These are phyloP conservation scores for Paramormyrops hopkinsi DNA, from an alignment of 2,797 vertebrate genomes.

Conservation along the genomic window DNA sequence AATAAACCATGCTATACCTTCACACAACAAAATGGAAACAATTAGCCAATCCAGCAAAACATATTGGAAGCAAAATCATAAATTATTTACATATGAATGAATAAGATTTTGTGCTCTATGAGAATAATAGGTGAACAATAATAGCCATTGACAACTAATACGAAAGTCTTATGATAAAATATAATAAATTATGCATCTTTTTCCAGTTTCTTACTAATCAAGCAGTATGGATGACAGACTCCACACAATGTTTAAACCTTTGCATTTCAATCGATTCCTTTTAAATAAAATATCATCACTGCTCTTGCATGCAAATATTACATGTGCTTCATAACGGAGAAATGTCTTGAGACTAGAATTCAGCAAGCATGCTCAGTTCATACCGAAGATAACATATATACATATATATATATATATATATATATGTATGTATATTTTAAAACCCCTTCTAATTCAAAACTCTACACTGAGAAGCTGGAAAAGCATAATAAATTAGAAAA, in stretches of 20 bases:
- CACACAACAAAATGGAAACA: slow-evolving; percentile 10
- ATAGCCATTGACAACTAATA: slow-evolving; percentile 19
- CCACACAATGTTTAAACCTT: slow-evolving; percentile 4
- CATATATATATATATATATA: slow-evolving; percentile 22
- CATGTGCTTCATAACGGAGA: slow-evolving; percentile 14
- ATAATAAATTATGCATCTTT: slow-evolving; percentile 20
- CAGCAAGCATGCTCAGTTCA: slow-evolving; percentile 21
- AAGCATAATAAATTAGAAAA: neutral
- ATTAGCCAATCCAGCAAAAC: slow-evolving; percentile 17
- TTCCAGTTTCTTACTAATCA: slow-evolving; percentile 12
- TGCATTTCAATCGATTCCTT: slow-evolving; percentile 19
- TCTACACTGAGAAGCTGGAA: neutral
- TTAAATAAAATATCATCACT: slow-evolving; percentile 24
- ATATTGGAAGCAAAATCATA: slow-evolving; percentile 25
- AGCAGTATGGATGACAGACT: slow-evolving; percentile 21
- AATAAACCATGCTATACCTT: slow-evolving; percentile 17
- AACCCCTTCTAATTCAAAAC: slow-evolving; percentile 36
- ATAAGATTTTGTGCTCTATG: slow-evolving; percentile 14
- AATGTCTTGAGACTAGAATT: slow-evolving; percentile 10
- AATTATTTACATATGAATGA: slow-evolving; percentile 27
- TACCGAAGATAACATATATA: slow-evolving; percentile 33
- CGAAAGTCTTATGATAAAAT: neutral
- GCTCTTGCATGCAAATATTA: slow-evolving; percentile 15
- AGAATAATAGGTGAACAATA: slow-evolving; percentile 18
- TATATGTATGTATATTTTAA: slow-evolving; percentile 24